phyloP scores from a whole-genome alignment of 2,888 invertebrate genomes.

The Elysia crispata region DNA sequence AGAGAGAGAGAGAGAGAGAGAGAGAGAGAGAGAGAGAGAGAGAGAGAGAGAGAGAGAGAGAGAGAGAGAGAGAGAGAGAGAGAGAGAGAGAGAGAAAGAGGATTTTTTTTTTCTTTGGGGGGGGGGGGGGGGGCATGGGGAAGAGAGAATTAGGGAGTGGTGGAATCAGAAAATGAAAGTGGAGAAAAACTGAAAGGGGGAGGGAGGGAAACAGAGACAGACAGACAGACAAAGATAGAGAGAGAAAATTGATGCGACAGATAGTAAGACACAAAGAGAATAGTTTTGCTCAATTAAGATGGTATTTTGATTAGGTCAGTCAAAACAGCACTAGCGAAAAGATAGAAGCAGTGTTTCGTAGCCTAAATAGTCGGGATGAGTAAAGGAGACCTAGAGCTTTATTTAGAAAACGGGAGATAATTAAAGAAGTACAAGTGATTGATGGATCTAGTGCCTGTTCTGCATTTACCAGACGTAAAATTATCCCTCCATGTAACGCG shows the following conservation, averaged over 20 bases:
- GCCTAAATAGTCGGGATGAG: too few species aligned
- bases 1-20: slow-evolving; percentile 24
- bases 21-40: background rate
- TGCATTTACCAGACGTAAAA: too few species aligned
- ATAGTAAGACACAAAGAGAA: background rate
- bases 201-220: slow-evolving; percentile 11
- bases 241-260: background rate
- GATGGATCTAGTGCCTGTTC: too few species aligned
- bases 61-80: slow-evolving; percentile 32
- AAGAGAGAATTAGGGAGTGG: background rate
- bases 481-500: too few species aligned
- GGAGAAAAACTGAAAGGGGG: background rate
- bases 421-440: too few species aligned
- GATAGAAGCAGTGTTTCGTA: too few species aligned
- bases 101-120: background rate
- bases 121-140: background rate
- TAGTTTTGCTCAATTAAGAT: too few species aligned
- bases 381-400: too few species aligned
- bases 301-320: too few species aligned
- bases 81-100: slow-evolving; percentile 18
- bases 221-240: background rate
- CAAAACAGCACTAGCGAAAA: too few species aligned
- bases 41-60: background rate
- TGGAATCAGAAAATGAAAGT: background rate
- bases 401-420: too few species aligned